Evolutionary conservation across 2,888 invertebrate genomes (phyloP), one percentile per base, ranked within the genome.

Genomic region (Morpho achilles): DNA sequence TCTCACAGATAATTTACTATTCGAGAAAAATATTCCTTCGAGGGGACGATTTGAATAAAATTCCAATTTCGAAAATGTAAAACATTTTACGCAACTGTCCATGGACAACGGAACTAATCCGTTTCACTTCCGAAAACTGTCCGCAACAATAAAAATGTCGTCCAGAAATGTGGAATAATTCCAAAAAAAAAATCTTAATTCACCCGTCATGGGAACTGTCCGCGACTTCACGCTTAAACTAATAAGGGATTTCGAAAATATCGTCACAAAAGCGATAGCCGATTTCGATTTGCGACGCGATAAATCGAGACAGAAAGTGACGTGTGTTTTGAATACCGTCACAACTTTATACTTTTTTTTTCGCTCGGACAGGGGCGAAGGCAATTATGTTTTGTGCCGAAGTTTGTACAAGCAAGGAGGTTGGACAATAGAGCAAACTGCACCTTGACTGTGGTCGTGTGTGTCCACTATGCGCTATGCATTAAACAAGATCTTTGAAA

Each of bases 261-360:
- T 70, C 65, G 61, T 62, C 58, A 73, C 71, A 72, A 70, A 56
- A 55, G 55, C 48, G 53, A 58, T 65, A 73, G 79, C 79, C 32
- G 77, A 76, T 70, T 76, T 74, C 77, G 76, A 82, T 83, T 79
- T 76, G 79, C 69, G 68, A 74, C 76, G 77, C 81, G 80, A 82
- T 81, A 84, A 80, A 81, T 87, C 84, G 85, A 81, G 79, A 79
- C 79, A 73, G 76, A 85, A 83, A 84, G 80, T 87, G 87, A 88
- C 88, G 82, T 84, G 73, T 86, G 84, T 89, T 90, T 90, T 88
- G 88, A 88, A 89, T 88, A 87, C 75, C 72, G 84, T 80, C 82
- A 82, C 82, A 83, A 83, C 77, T 79, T 67, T 72, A 73, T 80
- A 76, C 79, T 77, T 77, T 77, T 62, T 61, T 52, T 43, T 63